Evolutionary conservation across 2,888 invertebrate species (phyloP).

Genomic region (Troilus luridus): DNA sequence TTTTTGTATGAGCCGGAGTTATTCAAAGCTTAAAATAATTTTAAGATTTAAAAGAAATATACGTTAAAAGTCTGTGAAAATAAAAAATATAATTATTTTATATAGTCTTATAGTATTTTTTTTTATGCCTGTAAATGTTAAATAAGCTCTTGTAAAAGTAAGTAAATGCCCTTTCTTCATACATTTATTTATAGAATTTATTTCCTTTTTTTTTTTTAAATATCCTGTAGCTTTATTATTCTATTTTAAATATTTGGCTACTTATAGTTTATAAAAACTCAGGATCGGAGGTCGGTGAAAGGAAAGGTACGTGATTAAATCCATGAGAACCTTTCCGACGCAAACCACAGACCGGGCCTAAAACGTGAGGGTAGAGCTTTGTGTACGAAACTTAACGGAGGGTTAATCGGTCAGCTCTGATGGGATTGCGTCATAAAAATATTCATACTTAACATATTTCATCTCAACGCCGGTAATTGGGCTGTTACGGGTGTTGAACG

Average conservation of each 20-base stretch:
- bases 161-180: neutral
- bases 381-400: neutral
- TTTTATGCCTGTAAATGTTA: too few species aligned
- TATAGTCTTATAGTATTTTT: too few species aligned
- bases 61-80: too few species aligned
- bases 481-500: neutral
- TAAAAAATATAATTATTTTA: too few species aligned
- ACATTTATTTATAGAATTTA: neutral
- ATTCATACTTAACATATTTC: neutral
- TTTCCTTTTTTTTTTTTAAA: neutral
- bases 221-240: neutral
- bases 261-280: neutral
- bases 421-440: neutral
- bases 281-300: neutral
- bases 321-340: neutral
- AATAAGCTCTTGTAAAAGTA: too few species aligned
- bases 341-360: neutral
- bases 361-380: neutral
- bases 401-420: neutral
- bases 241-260: neutral
- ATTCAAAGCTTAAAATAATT: too few species aligned
- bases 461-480: neutral
- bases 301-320: neutral
- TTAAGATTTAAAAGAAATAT: too few species aligned
- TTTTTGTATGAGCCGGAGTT: too few species aligned